Percentiles rank a stretch among this genome's conserved stretches.
Evolutionary conservation across 1,140 invertebrate species (phyloP).

Genomic region (Lethrus apterus): DNA sequence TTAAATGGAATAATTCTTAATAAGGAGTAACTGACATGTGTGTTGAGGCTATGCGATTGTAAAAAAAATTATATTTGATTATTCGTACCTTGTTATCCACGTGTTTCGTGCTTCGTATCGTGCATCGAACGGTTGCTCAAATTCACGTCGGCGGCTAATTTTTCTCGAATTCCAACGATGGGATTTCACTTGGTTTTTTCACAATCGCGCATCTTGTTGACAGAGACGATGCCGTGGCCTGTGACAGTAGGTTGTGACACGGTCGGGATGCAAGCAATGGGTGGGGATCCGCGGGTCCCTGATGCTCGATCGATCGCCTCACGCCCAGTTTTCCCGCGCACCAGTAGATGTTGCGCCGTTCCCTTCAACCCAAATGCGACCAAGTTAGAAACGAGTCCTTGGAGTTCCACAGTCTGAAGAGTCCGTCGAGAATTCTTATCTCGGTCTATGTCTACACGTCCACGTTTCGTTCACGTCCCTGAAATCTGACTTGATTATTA

Average conservation of each 20-base stretch:
- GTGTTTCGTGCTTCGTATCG: no score
- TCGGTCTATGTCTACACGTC: no score
- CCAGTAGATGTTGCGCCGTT: slow-evolving; percentile 30
- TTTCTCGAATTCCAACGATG: no score
- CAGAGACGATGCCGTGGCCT: slow-evolving; percentile 14
- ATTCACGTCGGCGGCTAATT: no score
- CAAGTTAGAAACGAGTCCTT: slow-evolving; percentile 19
- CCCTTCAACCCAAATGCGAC: slow-evolving; percentile 11
- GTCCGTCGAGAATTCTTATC: slow-evolving; percentile 24
- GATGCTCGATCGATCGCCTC: slow-evolving; percentile 38
- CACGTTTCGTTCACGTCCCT: no score
- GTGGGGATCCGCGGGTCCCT: slow-evolving; percentile 26
- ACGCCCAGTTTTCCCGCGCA: slow-evolving; percentile 40
- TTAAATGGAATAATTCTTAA: no score
- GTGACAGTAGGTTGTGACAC: slow-evolving; percentile 26
- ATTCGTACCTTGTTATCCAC: no score
- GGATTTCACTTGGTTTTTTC: slow-evolving; percentile 11
- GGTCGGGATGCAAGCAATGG: slow-evolving; percentile 23
- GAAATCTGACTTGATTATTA: no score
- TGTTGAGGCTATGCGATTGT: no score
- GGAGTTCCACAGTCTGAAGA: slow-evolving; percentile 25
- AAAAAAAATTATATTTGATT: no score
- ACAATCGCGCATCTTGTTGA: slow-evolving; percentile 9
- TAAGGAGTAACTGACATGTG: no score
- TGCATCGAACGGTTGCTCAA: no score